A percentile compares a stretch with the other conserved stretches of the same genome.
Conservation (phyloP, 1,140 invertebrate genomes). For the Panulirus ornatus region DNA sequence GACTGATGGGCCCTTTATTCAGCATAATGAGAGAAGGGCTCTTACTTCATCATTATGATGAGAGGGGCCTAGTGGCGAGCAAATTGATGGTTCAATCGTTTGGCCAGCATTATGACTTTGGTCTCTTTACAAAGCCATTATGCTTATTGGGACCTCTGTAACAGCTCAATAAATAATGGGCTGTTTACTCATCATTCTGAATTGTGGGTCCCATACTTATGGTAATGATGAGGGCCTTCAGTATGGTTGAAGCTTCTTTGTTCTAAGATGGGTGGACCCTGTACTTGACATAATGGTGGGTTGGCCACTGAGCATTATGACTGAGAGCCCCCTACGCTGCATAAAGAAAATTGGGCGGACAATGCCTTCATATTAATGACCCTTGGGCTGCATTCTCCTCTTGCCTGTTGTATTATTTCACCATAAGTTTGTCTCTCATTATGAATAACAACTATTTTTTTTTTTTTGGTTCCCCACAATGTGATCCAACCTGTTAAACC, state of each 20-base stretch:
- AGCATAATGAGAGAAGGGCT: background rate
- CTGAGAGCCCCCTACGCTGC: background rate
- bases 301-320: background rate
- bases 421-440: background rate
- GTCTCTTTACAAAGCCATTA: background rate
- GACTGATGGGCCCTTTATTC: background rate
- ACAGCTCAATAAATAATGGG: no score
- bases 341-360: background rate
- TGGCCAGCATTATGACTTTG: no score
- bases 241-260: no score
- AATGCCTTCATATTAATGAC: background rate
- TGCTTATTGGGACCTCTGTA: no score
- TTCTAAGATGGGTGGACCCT: background rate
- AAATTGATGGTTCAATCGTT: no score
- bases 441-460: background rate
- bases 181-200: background rate
- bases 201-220: background rate
- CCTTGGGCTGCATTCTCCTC: background rate
- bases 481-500: background rate
- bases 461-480: background rate
- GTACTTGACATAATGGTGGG: no score
- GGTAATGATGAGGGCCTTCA: no score
- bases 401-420: background rate
- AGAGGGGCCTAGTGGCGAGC: no score
- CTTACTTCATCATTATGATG: no score